Conservation (phyloP, 2,888 invertebrate species). For the Apomyelois bistriatella region DNA sequence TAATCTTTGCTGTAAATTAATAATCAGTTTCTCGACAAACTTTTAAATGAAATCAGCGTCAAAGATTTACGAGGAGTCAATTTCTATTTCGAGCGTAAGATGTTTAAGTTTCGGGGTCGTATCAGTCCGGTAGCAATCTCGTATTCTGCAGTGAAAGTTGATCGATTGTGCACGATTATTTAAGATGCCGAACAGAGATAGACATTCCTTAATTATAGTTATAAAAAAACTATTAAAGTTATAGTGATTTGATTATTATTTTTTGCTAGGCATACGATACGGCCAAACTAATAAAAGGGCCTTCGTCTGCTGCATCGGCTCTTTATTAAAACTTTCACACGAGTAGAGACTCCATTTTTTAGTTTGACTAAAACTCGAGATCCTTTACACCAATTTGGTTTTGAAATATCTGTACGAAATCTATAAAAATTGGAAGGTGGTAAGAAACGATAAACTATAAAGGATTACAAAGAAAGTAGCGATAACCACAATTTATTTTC, state of each 20-base stretch:
- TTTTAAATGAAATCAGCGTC: conserved; percentile 19
- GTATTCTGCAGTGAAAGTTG: conserved; percentile 52
- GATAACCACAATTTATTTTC: too few relatives aligned
- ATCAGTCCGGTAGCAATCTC: conserved; percentile 41
- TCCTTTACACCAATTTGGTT: too few relatives aligned
- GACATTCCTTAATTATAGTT: conserved; percentile 13
- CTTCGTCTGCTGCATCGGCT: background rate
- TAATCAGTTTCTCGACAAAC: conserved; percentile 10
- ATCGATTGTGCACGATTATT: conserved; percentile 38
- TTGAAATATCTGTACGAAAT: too few relatives aligned
- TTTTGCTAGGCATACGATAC: background rate
- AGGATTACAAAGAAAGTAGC: too few relatives aligned
- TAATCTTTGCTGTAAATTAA: too few relatives aligned
- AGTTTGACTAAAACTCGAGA: too few relatives aligned
- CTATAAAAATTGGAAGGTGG: too few relatives aligned
- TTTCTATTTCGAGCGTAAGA: conserved; percentile 29
- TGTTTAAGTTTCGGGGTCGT: conserved; percentile 39
- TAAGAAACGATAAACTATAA: too few relatives aligned
- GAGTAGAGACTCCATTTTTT: too few relatives aligned
- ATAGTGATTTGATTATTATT: background rate
- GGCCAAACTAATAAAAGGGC: too few relatives aligned
- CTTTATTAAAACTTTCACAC: too few relatives aligned
- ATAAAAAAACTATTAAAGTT: conserved; percentile 7
- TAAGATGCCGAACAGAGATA: conserved; percentile 24
- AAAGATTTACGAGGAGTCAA: conserved; percentile 19